Base-by-base conservation (phyloP, 2,888 invertebrate genomes). In the Spicauda simplicius region DNA sequence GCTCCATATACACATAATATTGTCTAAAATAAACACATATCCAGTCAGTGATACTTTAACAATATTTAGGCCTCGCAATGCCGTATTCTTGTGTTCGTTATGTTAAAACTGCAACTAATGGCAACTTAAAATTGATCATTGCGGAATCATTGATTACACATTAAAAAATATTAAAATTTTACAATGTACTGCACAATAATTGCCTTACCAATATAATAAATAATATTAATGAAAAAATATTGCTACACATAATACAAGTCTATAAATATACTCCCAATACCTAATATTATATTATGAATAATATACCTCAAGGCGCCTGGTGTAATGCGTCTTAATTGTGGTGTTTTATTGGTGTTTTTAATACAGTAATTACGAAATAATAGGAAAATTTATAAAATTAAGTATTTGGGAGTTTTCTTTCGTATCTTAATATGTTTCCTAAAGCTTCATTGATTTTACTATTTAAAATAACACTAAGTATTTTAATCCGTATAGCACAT, bases 231-330 rank as follows among this genome's bases (percentile, higher is more conserved):
- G 64, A 58, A 20, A 33, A 18, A 53, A 48, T 45, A 48, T 37
- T 66, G 30, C n/a, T 66, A n/a, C 45, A 45, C 45, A 58, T n/a
- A 65, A 54, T 54, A 66, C 53, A 66, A 66, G 45, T 18, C 18
- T 55, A 60, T 11, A 20, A 37, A 53, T 12, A 53, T 55, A 18
- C 54, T 60, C 54, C 65, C 48, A 48, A 48, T 60, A 53, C 53
- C 16, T 11, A 30, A 52, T 54, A n/a, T 60, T 60, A 45, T 48
- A 25, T 25, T 25, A n/a, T n/a, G 14, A 58, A 52, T 14, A 52
- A 52, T 11, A n/a, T 61, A 10, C 37, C 41, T 45, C 1, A 48
- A 8, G 16, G 14, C 14, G 14, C 41, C 41, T 45, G 45, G n/a
- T 48, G 48, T 7, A 12, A 48, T 5, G 16, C 48, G 14, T 8